phyloP scores from a whole-genome alignment of 2,113 vertebrate genomes.

The Sorex fumeus region DNA sequence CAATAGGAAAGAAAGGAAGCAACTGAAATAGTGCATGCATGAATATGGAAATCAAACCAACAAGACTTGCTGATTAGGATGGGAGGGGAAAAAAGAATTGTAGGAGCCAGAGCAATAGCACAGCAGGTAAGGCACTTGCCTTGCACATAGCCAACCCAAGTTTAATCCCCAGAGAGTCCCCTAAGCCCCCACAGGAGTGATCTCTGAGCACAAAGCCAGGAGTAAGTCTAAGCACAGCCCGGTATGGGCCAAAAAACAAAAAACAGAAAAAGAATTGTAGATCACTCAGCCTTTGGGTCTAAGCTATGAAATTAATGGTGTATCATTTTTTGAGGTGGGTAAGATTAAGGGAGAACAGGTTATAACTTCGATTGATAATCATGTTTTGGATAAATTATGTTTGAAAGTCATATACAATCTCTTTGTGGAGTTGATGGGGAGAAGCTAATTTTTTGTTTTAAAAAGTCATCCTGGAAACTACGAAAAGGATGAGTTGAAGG shows the following conservation, averaged over 20 bases:
- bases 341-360: conserved; percentile 15
- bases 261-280: neutral
- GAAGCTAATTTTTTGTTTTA: neutral
- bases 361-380: neutral
- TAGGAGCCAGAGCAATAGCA: neutral
- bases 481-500: neutral
- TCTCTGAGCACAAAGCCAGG: too few relatives aligned
- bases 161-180: too few relatives aligned
- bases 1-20: conserved; percentile 17
- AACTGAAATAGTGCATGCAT: neutral
- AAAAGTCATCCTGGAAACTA: neutral
- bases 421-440: neutral
- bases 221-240: too few relatives aligned
- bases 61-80: neutral
- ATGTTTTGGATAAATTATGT: neutral
- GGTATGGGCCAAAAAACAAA: too few relatives aligned
- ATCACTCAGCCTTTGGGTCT: neutral
- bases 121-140: too few relatives aligned
- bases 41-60: neutral
- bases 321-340: conserved; percentile 22
- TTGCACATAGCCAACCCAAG: too few relatives aligned
- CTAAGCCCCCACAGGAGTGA: too few relatives aligned
- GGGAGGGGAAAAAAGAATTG: neutral
- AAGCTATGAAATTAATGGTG: neutral
- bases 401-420: conserved; percentile 23